Percentiles rank a stretch among this genome's conserved stretches.
phyloP scores from a whole-genome alignment of 2,797 vertebrate genomes.

The Intellagama lesueurii region DNA sequence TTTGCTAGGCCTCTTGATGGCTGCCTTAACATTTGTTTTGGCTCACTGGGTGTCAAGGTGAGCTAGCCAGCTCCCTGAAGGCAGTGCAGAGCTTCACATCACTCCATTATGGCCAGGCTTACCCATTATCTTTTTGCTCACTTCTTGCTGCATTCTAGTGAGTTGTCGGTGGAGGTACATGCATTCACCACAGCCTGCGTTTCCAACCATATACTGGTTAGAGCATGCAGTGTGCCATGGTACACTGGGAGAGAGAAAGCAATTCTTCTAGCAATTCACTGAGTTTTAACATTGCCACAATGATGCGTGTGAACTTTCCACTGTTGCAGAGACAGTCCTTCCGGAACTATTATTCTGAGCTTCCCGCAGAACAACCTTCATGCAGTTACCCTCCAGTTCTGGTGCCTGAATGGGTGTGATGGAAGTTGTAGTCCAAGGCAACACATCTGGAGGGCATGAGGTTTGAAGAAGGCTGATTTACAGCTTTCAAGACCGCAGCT shows the following conservation, averaged over 20 bases:
- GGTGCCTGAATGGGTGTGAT: background rate
- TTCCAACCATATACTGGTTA: background rate
- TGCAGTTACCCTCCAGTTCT: background rate
- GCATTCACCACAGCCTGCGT: background rate
- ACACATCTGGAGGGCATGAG: background rate
- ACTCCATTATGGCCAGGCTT: background rate
- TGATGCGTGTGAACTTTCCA: background rate
- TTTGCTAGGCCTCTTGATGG: background rate
- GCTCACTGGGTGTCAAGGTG: background rate
- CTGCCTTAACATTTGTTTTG: constrained; percentile 22
- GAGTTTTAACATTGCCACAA: background rate
- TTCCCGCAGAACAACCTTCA: background rate
- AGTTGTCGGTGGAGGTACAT: background rate
- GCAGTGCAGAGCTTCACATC: background rate
- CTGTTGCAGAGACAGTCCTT: background rate
- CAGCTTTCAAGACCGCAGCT: background rate
- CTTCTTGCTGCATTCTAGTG: background rate
- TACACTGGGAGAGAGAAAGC: background rate
- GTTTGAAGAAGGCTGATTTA: background rate
- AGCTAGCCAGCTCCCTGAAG: background rate
- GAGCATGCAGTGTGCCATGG: background rate
- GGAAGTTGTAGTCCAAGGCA: background rate
- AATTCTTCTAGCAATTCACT: background rate
- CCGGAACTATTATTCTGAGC: background rate
- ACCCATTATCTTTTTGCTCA: background rate